These are phyloP conservation scores for Priocnemis perturbator DNA, from an alignment of 2,888 invertebrate species.

Conservation along the genomic window DNA sequence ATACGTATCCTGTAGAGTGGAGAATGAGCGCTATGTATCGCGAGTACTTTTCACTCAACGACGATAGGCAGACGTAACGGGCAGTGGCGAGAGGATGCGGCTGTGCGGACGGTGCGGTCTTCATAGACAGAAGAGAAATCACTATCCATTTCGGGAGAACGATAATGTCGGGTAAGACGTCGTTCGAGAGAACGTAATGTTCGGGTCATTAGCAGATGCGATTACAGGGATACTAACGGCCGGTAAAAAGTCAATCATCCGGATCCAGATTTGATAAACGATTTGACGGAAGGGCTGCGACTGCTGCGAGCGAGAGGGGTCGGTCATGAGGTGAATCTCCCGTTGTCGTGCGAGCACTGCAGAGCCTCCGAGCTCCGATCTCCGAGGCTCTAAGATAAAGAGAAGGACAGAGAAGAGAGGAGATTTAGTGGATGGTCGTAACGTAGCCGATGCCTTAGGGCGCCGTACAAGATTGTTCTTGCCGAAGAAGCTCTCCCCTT, in stretches of 20 bases:
- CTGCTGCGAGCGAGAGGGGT: too few relatives aligned
- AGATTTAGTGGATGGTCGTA: slow-evolving; percentile 1
- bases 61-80: background rate
- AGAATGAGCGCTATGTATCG: background rate
- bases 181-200: too few relatives aligned
- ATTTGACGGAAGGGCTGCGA: too few relatives aligned
- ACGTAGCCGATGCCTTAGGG: background rate
- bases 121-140: too few relatives aligned
- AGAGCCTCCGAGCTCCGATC: background rate
- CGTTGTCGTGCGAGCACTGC: slow-evolving; percentile 1
- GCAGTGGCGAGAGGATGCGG: too few relatives aligned
- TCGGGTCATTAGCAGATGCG: too few relatives aligned
- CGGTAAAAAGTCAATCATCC: too few relatives aligned
- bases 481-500: slow-evolving; percentile 3
- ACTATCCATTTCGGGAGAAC: too few relatives aligned
- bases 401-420: slow-evolving; percentile 14
- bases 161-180: too few relatives aligned
- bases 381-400: slow-evolving; percentile 2
- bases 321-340: background rate
- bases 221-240: too few relatives aligned
- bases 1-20: slow-evolving; percentile 10
- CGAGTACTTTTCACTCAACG: background rate
- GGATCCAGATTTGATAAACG: too few relatives aligned
- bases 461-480: slow-evolving; percentile 2
- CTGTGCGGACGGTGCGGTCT: background rate